A percentile compares a stretch with the other conserved stretches of the same genome.
These are phyloP conservation scores for Latrodectus geometricus DNA, from an alignment of 1,140 invertebrate species.

Conservation along the genomic window DNA sequence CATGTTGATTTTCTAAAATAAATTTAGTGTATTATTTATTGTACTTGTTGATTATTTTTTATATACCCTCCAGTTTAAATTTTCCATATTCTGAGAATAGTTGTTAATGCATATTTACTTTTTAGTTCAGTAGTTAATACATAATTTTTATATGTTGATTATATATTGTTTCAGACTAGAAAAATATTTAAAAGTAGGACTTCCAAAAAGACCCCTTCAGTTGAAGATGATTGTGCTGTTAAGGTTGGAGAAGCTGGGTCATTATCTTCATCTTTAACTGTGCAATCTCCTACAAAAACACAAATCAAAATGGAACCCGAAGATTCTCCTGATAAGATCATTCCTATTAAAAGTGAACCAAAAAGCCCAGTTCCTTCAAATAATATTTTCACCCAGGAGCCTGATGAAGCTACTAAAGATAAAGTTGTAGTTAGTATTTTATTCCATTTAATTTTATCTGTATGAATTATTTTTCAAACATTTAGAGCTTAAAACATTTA, in stretches of 20 bases:
- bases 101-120: not conserved
- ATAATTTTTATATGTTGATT: not conserved
- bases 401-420: too few species aligned
- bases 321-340: not conserved
- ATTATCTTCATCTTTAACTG: not conserved
- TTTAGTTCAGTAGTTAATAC: too few species aligned
- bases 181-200: constrained; percentile 46
- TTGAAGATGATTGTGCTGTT: constrained; percentile 19
- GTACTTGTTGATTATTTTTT: too few species aligned
- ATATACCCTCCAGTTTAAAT: too few species aligned
- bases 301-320: not conserved
- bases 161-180: constrained; percentile 13
- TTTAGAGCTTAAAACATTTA: too few species aligned
- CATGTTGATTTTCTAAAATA: too few species aligned
- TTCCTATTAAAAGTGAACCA: not conserved
- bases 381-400: too few species aligned
- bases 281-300: not conserved
- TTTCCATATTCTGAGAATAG: too few species aligned
- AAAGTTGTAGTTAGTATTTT: too few species aligned
- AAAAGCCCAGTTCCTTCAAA: not conserved
- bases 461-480: too few species aligned
- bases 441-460: too few species aligned
- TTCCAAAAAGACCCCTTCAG: not conserved
- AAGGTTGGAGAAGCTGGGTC: not conserved
- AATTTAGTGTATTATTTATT: too few species aligned